Evolutionary conservation across 2,113 vertebrate genomes (phyloP).

Genomic region (Phyllostomus hastatus): DNA sequence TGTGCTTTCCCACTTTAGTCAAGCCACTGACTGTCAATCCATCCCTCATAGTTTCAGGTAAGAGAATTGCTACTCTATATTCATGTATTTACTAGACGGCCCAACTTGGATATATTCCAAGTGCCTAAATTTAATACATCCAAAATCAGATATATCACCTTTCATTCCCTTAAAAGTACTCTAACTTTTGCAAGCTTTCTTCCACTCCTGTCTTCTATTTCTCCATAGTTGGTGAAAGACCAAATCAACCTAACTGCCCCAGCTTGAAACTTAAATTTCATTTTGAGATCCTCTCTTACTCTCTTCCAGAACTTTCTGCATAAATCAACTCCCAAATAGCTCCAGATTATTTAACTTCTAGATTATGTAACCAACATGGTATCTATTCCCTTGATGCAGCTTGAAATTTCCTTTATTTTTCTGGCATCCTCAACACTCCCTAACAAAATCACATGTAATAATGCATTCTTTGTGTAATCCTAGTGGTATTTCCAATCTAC

Average conservation of each 20-base stretch:
- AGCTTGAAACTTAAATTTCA: background rate
- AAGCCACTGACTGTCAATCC: background rate
- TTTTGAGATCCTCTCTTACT: background rate
- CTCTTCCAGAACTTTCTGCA: background rate
- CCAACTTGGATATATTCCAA: background rate
- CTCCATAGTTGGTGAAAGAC: background rate
- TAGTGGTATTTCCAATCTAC: background rate
- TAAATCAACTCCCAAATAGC: background rate
- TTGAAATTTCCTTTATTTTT: background rate
- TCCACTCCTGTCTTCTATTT: background rate
- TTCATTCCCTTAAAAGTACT: background rate
- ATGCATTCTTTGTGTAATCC: background rate
- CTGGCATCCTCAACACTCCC: background rate
- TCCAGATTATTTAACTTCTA: background rate
- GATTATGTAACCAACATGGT: background rate
- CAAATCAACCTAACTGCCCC: background rate
- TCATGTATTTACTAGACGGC: background rate
- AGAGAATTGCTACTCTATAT: background rate
- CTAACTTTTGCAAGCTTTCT: background rate
- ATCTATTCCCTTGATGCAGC: background rate
- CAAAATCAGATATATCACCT: background rate
- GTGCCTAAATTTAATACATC: background rate
- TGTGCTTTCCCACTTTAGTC: background rate
- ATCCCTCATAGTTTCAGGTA: background rate
- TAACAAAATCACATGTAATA: background rate